These are phyloP conservation scores for Protaetia brevitarsis DNA, from an alignment of 1,140 invertebrate species.

Conservation along the genomic window DNA sequence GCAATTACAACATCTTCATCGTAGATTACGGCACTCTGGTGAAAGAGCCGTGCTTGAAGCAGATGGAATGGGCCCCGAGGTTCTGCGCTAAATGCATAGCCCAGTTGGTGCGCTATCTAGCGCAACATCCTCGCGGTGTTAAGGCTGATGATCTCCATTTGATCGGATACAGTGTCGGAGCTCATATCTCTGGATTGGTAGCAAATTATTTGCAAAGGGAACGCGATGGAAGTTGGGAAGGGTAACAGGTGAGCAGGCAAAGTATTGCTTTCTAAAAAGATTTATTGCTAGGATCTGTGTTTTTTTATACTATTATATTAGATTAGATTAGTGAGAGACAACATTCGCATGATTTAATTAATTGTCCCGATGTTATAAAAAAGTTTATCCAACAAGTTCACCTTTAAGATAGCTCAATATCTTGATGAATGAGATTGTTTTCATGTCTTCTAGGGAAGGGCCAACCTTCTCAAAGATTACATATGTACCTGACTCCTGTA, in stretches of 20 bases:
- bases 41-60: conserved; percentile 74
- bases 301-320: no score
- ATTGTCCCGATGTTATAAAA: no score
- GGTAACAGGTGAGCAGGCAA: conserved; percentile 68
- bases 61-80: conserved; percentile 80
- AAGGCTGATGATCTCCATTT: conserved; percentile 72
- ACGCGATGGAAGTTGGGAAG: conserved; percentile 63
- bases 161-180: conserved; percentile 81
- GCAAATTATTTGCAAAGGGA: conserved; percentile 69
- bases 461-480: no score
- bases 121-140: conserved; percentile 70
- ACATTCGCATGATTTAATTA: no score
- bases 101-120: conserved; percentile 74
- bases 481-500: no score
- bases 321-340: no score
- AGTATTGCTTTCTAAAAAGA: neutral
- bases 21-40: conserved; percentile 81
- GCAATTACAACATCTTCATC: conserved; percentile 82
- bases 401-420: no score
- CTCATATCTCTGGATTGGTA: conserved; percentile 78
- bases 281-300: no score
- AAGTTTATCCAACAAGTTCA: no score
- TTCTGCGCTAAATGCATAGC: conserved; percentile 77
- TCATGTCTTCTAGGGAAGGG: no score
- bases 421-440: no score